A percentile compares a stretch with the other conserved stretches of the same genome.
phyloP scores from a whole-genome alignment of 2,888 invertebrate genomes.

The Epistrophe grossulariae region DNA sequence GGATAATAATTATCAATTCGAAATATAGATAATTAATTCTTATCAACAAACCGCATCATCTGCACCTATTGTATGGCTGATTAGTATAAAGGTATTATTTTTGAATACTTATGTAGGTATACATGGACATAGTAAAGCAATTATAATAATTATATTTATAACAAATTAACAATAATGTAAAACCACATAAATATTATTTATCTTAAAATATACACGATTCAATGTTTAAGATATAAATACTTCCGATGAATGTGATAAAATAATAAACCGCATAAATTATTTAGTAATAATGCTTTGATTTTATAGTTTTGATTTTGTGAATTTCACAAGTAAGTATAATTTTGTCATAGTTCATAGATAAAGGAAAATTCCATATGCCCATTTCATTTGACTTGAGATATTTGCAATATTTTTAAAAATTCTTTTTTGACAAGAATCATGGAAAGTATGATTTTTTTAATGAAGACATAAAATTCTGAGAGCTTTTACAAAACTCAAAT shows the following conservation, averaged over 20 bases:
- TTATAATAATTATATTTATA: neutral
- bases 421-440: too few relatives aligned
- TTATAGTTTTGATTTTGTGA: neutral
- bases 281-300: neutral
- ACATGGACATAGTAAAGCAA: neutral
- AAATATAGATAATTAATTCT: constrained; percentile 25
- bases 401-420: too few relatives aligned
- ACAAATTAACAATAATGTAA: neutral
- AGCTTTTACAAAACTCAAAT: too few relatives aligned
- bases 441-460: too few relatives aligned
- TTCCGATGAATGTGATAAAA: neutral
- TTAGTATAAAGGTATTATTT: neutral
- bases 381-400: too few relatives aligned
- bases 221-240: neutral
- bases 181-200: constrained; percentile 6
- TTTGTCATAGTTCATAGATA: too few relatives aligned
- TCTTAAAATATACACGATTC: neutral
- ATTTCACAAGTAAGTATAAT: neutral
- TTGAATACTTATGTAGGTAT: neutral
- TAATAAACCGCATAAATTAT: neutral
- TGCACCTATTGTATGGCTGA: constrained; percentile 1
- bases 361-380: too few relatives aligned
- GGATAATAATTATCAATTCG: neutral
- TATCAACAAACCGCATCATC: constrained; percentile 10
- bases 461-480: too few relatives aligned